A percentile compares a stretch with the other conserved stretches of the same genome.
phyloP scores from a whole-genome alignment of 2,113 vertebrate genomes.

The Marcusenius ussheri region DNA sequence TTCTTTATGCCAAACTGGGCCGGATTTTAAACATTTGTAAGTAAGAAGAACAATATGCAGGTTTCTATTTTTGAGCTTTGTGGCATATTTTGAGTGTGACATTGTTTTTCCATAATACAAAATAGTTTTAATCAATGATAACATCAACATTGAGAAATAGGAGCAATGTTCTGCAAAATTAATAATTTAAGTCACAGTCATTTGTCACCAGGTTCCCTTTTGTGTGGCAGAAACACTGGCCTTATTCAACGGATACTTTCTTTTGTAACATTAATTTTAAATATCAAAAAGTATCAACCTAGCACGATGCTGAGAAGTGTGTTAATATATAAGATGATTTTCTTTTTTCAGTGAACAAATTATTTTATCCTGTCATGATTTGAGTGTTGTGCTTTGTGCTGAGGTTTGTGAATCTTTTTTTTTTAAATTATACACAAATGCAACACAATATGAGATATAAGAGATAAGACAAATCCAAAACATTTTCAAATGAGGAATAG shows the following conservation, averaged over 20 bases:
- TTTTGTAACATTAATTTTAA: background rate
- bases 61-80: background rate
- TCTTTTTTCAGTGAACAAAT: background rate
- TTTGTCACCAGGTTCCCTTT: background rate
- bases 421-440: background rate
- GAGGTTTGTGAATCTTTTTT: background rate
- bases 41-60: background rate
- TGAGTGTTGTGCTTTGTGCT: background rate
- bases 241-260: background rate
- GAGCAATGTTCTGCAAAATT: background rate
- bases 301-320: background rate
- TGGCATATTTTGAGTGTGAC: background rate
- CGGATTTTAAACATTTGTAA: background rate
- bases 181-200: background rate
- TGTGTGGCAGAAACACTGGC: background rate
- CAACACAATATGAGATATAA: background rate
- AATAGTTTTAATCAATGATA: background rate
- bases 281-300: background rate
- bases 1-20: background rate
- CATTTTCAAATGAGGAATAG: background rate
- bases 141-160: background rate
- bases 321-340: background rate
- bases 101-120: background rate
- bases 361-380: background rate
- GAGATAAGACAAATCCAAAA: background rate